Evolutionary conservation across 2,113 vertebrate genomes (phyloP), one percentile per base, ranked within the genome.

Genomic region (Pitta sordida): DNA sequence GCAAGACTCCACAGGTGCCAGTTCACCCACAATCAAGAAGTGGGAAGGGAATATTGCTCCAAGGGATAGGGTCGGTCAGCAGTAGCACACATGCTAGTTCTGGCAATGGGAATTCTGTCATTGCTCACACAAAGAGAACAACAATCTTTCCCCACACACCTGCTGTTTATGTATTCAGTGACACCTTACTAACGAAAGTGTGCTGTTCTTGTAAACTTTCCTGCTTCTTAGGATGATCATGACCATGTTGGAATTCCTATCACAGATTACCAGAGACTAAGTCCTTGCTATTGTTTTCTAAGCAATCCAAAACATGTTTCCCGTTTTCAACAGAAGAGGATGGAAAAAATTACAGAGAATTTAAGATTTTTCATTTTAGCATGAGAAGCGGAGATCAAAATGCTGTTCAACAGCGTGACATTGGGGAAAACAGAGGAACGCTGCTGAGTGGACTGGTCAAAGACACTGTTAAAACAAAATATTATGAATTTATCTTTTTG

Each of bases 101-200:
- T 0, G 0, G 46, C 30, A 67, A 8, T 0, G 14, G 30, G 23
- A 37, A 62, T 12, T 7, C n/a, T 14, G 3, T 34, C 39, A 30
- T 2, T 27, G 26, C 36, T 56, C 51, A 39, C 20, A 41, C 3
- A 43, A 43, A 52, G 15, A 32, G 9, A 79, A 22, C 8, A 39
- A 22, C 21, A 39, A 58, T 39, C 23, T 7, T 60, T 44, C 19
- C 39, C 32, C 46, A 39, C 4, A 39, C 4, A 7, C 8, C 34
- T 44, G 10, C 7, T 78, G 26, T 43, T 58, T 8, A 15, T 2
- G 6, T 46, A 17, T 37, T 51, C 23, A 70, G 20, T 0, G 4
- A n/a, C 8, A 53, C 8, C 37, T 62, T 62, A 30, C 13, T 52
- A 27, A 10, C 5, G 18, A 82, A 82, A 55, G 3, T 13, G 14